Base-by-base conservation (phyloP, 2,888 invertebrate species). In the Amorpha juglandis region DNA sequence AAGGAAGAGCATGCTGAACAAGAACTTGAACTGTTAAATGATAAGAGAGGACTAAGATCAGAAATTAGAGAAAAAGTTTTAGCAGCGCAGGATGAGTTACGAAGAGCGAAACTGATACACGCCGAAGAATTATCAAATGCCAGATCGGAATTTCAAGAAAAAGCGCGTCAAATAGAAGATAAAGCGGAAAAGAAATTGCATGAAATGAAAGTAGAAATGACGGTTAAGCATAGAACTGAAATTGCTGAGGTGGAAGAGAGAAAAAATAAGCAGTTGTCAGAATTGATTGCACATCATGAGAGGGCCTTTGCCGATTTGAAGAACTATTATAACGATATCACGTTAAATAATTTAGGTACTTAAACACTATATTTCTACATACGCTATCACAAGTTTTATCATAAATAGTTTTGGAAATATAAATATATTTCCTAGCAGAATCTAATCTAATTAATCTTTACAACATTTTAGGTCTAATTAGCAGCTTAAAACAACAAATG, bases 281-380 rank as follows among this genome's bases (percentile, higher is more conserved):
- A 96, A 50, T 88, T 99, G 68, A 97, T 97, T 71, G 94, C 95
- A 47, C 95, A 96, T 78, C 98, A 99, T 80, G 98, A 98, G 71
- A 95, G 95, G 75, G 96, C 97, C 0, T 98, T 98, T 83, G 94
- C 95, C 53, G 98, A 98, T 84, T 96, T 99, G 91, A 98, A 98
- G 86, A 97, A 97, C 86, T 99, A 98, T 89, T 99, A 98, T 82
- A 98, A 98, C 79, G 98, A 98, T 78, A 98, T 99, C 64, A 98
- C 98, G 0, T 92, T 98, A 14, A 98, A 98, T 86, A 99, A 99
- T 89, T 93, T 99, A 72, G 97, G 98, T 90, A 71, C 27, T 27
- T 27, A 38, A 38, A 38, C 6, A 38, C 7, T 9, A 38, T 38
- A 9, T 9, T 38, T 38, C 27, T 1, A 27, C 4, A 27, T 4